phyloP scores from a whole-genome alignment of 1,140 invertebrate species.

The Steinernema feltiae region DNA sequence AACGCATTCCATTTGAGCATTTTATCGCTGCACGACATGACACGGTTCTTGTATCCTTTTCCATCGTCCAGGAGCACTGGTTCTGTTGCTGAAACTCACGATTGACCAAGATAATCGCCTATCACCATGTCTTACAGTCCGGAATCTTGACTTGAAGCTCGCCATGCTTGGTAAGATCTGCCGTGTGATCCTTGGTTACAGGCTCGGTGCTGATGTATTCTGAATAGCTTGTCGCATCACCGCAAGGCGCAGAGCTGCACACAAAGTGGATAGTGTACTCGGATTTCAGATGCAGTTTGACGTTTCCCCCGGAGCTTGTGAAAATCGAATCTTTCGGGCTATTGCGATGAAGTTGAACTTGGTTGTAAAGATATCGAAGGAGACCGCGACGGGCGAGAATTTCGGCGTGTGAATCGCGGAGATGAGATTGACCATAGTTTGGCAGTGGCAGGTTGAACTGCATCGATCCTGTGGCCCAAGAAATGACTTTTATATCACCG shows the following conservation, averaged over 20 bases:
- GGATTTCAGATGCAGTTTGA: not conserved
- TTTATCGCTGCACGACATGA: not conserved
- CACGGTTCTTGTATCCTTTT: not conserved
- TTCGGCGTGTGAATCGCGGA: conserved; percentile 1
- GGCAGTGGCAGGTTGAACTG: not conserved
- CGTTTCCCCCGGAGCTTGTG: not conserved
- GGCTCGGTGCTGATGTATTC: not conserved
- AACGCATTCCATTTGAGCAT: not conserved
- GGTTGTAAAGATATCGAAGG: not conserved
- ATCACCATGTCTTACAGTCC: not conserved
- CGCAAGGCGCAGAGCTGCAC: not conserved
- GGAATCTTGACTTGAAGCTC: not conserved
- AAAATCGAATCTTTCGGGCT: not conserved
- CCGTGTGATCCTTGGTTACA: not conserved
- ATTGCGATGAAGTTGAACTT: not conserved
- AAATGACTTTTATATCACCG: not conserved
- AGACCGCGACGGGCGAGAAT: not conserved
- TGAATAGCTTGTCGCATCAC: not conserved
- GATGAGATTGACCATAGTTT: not conserved
- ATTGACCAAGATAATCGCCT: not conserved
- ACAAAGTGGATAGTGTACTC: not conserved
- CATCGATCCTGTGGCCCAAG: not conserved
- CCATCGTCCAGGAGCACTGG: not conserved
- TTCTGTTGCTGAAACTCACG: not conserved
- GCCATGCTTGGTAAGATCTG: not conserved